Percentiles rank a stretch among this genome's conserved stretches.
phyloP scores from a whole-genome alignment of 2,888 invertebrate species.

The Eristalinus aeneus region DNA sequence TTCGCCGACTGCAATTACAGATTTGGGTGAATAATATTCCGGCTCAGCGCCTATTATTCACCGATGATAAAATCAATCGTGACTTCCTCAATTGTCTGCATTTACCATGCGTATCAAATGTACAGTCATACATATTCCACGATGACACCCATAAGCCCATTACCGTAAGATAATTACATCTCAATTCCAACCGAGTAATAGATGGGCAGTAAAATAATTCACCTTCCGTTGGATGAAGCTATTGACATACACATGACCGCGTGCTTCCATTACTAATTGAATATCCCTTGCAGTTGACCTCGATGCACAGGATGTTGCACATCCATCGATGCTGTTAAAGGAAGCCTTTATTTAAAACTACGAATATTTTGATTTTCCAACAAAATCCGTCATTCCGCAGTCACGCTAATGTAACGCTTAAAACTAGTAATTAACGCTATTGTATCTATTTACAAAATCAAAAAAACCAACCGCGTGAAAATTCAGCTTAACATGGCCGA shows the following conservation, averaged over 20 bases:
- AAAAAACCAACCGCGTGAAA: too few species aligned
- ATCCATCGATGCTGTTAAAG: not conserved
- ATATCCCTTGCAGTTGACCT: not conserved
- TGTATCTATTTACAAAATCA: too few species aligned
- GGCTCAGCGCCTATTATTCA: not conserved
- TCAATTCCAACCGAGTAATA: not conserved
- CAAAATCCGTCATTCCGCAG: not conserved
- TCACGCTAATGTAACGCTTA: not conserved
- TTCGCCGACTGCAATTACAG: too few species aligned
- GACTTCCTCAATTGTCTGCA: not conserved
- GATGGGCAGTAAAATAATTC: not conserved
- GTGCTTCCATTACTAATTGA: not conserved
- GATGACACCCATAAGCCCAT: not conserved
- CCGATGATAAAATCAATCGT: not conserved
- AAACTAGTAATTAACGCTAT: too few species aligned
- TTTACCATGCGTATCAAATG: not conserved
- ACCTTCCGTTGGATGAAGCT: not conserved
- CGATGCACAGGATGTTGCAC: not conserved
- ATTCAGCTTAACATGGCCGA: not conserved
- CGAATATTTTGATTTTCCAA: not conserved
- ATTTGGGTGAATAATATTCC: too few species aligned
- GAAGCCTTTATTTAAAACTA: not conserved
- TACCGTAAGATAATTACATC: not conserved
- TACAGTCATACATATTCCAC: not conserved
- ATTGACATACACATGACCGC: constrained; percentile 27